Percentiles rank a stretch among this genome's conserved stretches.
These are phyloP conservation scores for Diplazon laetatorius DNA, from an alignment of 2,888 invertebrate species.

Conservation along the genomic window DNA sequence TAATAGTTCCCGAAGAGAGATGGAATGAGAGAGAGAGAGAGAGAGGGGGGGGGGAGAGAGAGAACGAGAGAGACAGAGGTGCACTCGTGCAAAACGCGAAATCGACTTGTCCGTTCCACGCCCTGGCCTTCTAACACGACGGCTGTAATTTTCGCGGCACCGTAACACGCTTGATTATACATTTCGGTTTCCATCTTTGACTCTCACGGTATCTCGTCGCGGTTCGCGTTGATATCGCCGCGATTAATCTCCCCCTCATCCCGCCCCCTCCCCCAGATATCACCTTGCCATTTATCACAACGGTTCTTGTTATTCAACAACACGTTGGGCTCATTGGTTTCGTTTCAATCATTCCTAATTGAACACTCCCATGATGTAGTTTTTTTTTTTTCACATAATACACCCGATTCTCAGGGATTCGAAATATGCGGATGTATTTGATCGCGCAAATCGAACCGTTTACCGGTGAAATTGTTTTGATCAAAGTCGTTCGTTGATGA, in stretches of 20 bases:
- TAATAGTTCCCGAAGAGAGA: slow-evolving; percentile 57
- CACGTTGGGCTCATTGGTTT: neutral
- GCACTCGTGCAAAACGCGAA: slow-evolving; percentile 58
- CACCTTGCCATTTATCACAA: slow-evolving; percentile 6
- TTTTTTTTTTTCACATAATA: slow-evolving; percentile 39
- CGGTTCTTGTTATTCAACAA: slow-evolving; percentile 22
- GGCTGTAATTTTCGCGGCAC: slow-evolving; percentile 55
- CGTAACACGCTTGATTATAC: slow-evolving; percentile 25
- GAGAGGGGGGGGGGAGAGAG: too few relatives aligned
- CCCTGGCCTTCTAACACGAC: slow-evolving; percentile 57
- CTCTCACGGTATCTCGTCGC: slow-evolving; percentile 12
- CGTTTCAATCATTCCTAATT: slow-evolving; percentile 16
- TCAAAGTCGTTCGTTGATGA: too few relatives aligned
- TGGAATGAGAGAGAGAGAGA: too few relatives aligned
- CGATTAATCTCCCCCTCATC: slow-evolving; percentile 55
- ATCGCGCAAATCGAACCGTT: neutral
- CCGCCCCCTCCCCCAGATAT: slow-evolving; percentile 28
- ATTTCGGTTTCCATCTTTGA: slow-evolving; percentile 18
- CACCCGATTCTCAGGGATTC: slow-evolving; percentile 2
- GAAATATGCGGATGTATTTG: slow-evolving; percentile 6
- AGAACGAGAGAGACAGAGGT: too few relatives aligned
- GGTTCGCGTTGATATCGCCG: slow-evolving; percentile 30
- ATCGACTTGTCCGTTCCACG: slow-evolving; percentile 52
- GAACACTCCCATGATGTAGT: slow-evolving; percentile 3
- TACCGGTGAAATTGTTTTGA: too few relatives aligned